Evolutionary conservation across 2,797 vertebrate species (phyloP).

Genomic region (Phrynocephalus vlangalii): DNA sequence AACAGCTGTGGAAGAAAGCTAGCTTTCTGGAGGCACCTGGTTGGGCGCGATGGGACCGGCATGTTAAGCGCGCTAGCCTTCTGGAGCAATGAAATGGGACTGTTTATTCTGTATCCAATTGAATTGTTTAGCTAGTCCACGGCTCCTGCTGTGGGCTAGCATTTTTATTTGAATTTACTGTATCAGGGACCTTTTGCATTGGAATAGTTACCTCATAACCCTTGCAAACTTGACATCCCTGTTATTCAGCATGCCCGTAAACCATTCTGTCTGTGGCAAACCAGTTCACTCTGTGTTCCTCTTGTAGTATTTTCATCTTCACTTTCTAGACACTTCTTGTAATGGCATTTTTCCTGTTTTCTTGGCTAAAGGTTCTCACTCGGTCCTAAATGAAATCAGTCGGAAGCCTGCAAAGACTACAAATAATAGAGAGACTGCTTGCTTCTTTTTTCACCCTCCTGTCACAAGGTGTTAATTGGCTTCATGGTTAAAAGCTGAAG

Average conservation of each 20-base stretch:
- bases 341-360: not conserved
- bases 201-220: not conserved
- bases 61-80: too few relatives aligned
- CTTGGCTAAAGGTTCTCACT: not conserved
- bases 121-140: too few relatives aligned
- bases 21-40: too few relatives aligned
- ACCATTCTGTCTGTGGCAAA: not conserved
- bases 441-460: not conserved
- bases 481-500: slow-evolving; percentile 42
- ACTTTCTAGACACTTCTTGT: not conserved
- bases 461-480: too few relatives aligned
- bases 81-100: too few relatives aligned
- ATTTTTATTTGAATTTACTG: not conserved
- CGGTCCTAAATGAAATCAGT: not conserved
- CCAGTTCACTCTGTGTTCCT: not conserved
- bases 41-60: too few relatives aligned
- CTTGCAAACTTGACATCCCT: too few relatives aligned
- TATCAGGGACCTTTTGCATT: not conserved
- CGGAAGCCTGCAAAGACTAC: not conserved
- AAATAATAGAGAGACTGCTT: too few relatives aligned
- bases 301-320: slow-evolving; percentile 1
- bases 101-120: too few relatives aligned
- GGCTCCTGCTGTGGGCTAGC: not conserved
- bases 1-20: too few relatives aligned
- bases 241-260: too few relatives aligned